These are phyloP conservation scores for Oscheius myriophilus DNA, from an alignment of 2,888 invertebrate species.

Conservation along the genomic window DNA sequence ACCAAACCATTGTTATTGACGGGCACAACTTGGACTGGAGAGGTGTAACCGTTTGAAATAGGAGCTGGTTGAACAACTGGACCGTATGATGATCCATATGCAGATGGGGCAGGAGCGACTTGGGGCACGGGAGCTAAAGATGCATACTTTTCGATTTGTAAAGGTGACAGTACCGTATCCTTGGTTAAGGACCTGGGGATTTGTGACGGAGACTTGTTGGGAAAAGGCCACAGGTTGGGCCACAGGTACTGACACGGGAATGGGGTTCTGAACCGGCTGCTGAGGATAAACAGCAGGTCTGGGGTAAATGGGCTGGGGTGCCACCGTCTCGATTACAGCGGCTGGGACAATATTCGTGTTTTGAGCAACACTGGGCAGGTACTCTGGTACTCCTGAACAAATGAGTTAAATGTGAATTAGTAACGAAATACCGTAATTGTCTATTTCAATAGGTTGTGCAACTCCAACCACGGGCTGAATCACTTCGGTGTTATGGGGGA, in stretches of 20 bases:
- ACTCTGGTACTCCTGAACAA: constrained; percentile 10
- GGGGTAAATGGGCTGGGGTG: constrained; percentile 1
- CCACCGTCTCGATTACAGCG: too few species aligned
- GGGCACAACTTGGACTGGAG: too few species aligned
- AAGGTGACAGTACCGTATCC: constrained; percentile 8
- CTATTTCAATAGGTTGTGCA: constrained; percentile 1
- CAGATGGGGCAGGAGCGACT: constrained; percentile 18
- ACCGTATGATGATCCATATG: constrained; percentile 21
- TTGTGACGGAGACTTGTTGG: constrained; percentile 18
- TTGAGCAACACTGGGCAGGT: constrained; percentile 4
- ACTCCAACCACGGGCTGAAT: neutral
- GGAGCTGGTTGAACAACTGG: neutral
- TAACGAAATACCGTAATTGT: constrained; percentile 19
- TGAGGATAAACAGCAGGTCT: too few species aligned
- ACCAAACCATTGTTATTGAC: too few species aligned
- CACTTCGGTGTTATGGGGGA: neutral
- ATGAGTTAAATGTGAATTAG: neutral
- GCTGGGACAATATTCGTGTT: neutral
- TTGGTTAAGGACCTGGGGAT: constrained; percentile 16
- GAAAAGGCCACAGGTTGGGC: constrained; percentile 13
- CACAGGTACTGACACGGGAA: constrained; percentile 16
- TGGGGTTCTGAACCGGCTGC: constrained; percentile 6
- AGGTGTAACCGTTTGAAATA: too few species aligned
- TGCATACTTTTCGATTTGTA: neutral
- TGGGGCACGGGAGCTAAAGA: constrained; percentile 17